A percentile compares a stretch with the other conserved stretches of the same genome.
Conservation (phyloP, 2,797 vertebrate species). For the Hybognathus amarus region DNA sequence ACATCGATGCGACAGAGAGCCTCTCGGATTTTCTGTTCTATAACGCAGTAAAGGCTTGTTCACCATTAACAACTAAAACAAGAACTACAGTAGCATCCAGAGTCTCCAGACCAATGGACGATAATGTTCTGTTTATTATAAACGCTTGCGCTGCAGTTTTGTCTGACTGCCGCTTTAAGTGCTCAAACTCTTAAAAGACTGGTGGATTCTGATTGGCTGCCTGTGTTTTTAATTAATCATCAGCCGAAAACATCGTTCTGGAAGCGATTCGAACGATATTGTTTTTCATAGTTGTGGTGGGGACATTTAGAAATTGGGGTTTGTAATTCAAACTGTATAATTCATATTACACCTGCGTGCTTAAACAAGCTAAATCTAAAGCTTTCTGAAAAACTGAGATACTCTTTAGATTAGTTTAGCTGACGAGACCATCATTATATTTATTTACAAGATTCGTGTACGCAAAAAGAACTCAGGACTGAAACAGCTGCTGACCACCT, state of each 20-base stretch:
- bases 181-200: neutral
- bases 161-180: neutral
- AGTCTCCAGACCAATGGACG: neutral
- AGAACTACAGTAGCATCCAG: too few relatives aligned
- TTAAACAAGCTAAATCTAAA: neutral
- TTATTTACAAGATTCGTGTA: neutral
- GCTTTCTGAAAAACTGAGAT: neutral
- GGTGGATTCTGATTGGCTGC: neutral
- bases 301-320: too few relatives aligned
- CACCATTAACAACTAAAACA: neutral
- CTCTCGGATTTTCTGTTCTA: neutral
- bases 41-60: neutral
- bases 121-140: neutral
- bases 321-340: neutral
- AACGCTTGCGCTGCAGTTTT: neutral
- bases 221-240: neutral
- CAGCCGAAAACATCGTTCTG: neutral
- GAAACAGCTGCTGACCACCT: neutral
- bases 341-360: neutral
- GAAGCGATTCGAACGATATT: neutral
- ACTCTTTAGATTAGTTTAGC: neutral
- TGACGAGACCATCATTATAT: neutral
- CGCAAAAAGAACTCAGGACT: neutral
- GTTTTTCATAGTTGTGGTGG: too few relatives aligned
- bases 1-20: neutral